Evolutionary conservation across 2,888 invertebrate species (phyloP), one percentile per base, ranked within the genome.

Genomic region (Pyrrhosoma nymphula): DNA sequence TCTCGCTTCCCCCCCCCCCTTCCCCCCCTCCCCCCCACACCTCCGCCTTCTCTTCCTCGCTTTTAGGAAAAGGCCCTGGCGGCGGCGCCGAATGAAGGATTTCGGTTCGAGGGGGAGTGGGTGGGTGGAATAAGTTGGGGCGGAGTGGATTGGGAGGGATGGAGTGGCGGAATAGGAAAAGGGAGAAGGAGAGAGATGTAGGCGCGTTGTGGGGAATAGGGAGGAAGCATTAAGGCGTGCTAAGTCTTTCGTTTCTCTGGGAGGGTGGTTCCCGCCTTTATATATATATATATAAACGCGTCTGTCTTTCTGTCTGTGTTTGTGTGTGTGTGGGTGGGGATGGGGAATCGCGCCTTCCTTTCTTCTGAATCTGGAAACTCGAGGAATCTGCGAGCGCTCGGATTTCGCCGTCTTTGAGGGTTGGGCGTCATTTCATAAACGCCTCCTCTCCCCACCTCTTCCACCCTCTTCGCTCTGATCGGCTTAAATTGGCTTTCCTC

Each of bases 401-500:
- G 93, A 93, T 93, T 93, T 93, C 93, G 93, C 63, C 69, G 93
- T 93, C 93, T 93, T 93, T 93, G 93, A 93, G 93, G 93, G 18
- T 20, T n/a, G 82, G 56, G 93, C 93, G 93, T 69, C 93, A 93
- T 93, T 93, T 93, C 93, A 93, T 93, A 93, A 93, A 93, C 93
- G 93, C 93, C 56, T 55, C 63, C 60, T 47, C 55, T 8, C 55
- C 55, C n/a, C 35, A 2, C 90, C 56, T 8, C 47, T 8, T 2
- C 47, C 47, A 2, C 47, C 8, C 47, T 4, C 69, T 69, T 69
- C 82, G 3, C 82, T 93, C 63, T 75, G 93, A 93, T 93, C 93
- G 63, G 93, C 93, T 93, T 93, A 93, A 93, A 93, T 93, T 93
- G 93, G 93, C 93, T 93, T 93, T 93, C 69, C 82, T 63, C 93